Evolutionary conservation across 2,113 vertebrate species (phyloP).

Genomic region (Dryoscopus gambensis): DNA sequence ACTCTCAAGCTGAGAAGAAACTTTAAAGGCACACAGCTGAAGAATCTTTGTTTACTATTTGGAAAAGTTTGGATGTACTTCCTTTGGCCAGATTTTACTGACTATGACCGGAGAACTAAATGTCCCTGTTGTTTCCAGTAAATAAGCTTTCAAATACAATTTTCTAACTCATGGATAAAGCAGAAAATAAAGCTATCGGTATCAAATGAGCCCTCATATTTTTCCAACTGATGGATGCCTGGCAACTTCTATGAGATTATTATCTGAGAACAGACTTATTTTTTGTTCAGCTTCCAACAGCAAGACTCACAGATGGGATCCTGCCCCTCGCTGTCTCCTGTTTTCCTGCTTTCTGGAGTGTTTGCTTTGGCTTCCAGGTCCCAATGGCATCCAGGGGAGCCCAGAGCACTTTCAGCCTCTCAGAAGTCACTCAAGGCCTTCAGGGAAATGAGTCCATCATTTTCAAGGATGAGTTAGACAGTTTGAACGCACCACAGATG

Average conservation of each 20-base stretch:
- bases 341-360: not conserved
- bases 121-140: not conserved
- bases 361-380: not conserved
- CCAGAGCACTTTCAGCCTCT: not conserved
- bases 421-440: not conserved
- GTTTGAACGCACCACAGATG: not conserved
- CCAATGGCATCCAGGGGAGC: not conserved
- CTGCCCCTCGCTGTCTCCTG: not conserved
- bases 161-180: not conserved
- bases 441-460: not conserved
- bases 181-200: not conserved
- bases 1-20: not conserved
- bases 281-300: conserved; percentile 14
- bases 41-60: conserved; percentile 22
- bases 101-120: not conserved
- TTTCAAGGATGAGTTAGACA: not conserved
- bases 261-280: not conserved
- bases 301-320: not conserved
- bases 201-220: not conserved
- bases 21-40: not conserved
- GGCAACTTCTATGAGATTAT: not conserved
- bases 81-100: conserved; percentile 11
- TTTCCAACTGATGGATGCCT: not conserved
- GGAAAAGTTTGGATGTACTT: conserved; percentile 3
- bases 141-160: conserved; percentile 37